These are phyloP conservation scores for Smittia aterrima DNA, from an alignment of 2,888 invertebrate species.

Conservation along the genomic window DNA sequence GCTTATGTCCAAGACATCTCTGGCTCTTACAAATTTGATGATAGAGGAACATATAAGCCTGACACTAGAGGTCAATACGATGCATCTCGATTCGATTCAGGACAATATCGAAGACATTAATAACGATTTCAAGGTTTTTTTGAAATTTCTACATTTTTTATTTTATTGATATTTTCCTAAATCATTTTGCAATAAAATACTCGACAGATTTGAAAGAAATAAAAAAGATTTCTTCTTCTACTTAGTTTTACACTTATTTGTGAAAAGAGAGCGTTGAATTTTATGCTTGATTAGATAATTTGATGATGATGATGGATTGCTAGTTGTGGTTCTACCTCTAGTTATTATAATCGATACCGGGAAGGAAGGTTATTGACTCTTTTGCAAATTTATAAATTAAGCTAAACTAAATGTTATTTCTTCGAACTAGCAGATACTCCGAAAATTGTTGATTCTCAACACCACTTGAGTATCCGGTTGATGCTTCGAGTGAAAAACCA, in stretches of 20 bases:
- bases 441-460: constrained; percentile 88
- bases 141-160: not conserved
- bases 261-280: no score
- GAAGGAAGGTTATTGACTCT: not conserved
- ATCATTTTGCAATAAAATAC: no score
- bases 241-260: no score
- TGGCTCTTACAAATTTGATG: constrained; percentile 3
- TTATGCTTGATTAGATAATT: no score
- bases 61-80: not conserved
- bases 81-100: not conserved
- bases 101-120: not conserved
- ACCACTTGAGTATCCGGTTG: constrained; percentile 70
- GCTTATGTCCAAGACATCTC: not conserved
- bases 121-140: not conserved
- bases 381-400: not conserved
- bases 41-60: constrained; percentile 23
- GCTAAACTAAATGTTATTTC: constrained; percentile 53
- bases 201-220: no score
- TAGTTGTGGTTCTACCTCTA: no score
- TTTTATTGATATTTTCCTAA: constrained; percentile 3
- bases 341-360: no score
- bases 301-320: no score
- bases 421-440: constrained; percentile 77
- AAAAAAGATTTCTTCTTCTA: no score
- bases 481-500: constrained; percentile 75